Conservation (phyloP, 2,888 invertebrate genomes). For the Lasioglossum villosulum region DNA sequence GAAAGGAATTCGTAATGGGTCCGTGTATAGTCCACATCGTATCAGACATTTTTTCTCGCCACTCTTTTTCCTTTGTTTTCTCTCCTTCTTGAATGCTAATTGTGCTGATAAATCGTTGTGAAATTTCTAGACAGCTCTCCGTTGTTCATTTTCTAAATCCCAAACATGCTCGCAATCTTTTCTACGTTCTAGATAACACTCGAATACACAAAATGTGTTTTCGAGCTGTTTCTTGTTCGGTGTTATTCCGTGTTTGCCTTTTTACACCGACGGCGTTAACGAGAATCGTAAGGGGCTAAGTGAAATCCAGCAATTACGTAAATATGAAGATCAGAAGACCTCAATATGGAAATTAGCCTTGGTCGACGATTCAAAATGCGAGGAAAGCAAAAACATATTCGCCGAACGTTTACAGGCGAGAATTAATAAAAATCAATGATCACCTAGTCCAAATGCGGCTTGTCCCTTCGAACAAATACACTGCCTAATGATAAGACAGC, state of each 20-base stretch:
- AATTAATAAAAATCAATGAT: background rate
- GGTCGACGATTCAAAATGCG: background rate
- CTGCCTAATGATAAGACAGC: background rate
- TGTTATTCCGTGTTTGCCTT: background rate
- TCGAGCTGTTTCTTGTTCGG: background rate
- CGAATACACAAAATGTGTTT: background rate
- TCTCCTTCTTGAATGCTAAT: background rate
- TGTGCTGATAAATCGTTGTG: background rate
- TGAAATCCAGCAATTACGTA: constrained; percentile 14
- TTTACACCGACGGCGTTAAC: background rate
- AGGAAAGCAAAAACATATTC: background rate
- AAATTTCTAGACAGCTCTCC: background rate
- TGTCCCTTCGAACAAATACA: background rate
- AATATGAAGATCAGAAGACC: background rate
- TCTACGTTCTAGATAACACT: background rate
- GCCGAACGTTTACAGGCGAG: background rate
- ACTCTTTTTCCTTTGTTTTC: constrained; percentile 18
- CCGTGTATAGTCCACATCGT: background rate
- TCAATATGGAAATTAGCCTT: background rate
- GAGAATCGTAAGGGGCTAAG: background rate
- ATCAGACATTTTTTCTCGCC: background rate
- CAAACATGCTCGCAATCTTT: background rate
- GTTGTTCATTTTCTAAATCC: background rate
- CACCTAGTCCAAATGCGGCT: background rate
- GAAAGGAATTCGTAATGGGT: background rate